phyloP scores from a whole-genome alignment of 2,797 vertebrate genomes.

The Phrynocephalus vlangalii region DNA sequence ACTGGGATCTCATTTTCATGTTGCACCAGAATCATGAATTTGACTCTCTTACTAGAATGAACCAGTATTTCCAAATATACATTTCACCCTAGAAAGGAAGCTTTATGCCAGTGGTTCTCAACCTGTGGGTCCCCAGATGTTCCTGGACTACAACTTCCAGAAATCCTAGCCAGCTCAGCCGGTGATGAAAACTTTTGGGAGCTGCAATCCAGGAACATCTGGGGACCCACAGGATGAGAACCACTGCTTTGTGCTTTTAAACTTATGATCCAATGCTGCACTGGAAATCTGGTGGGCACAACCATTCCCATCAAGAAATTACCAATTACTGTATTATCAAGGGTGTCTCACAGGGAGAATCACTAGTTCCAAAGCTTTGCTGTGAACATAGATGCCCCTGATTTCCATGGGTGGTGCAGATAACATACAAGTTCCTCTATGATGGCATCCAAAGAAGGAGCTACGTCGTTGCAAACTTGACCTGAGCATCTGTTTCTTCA shows the following conservation, averaged over 20 bases:
- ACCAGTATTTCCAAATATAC: slow-evolving; percentile 43
- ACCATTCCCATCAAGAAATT: background rate
- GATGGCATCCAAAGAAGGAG: background rate
- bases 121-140: too few species aligned
- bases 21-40: slow-evolving; percentile 68
- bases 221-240: too few species aligned
- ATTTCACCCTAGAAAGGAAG: slow-evolving; percentile 6
- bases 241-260: background rate
- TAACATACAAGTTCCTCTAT: background rate
- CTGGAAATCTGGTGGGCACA: background rate
- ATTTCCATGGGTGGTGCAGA: background rate
- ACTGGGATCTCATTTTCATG: slow-evolving; percentile 8
- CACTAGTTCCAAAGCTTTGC: background rate
- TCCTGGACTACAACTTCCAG: too few species aligned
- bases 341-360: background rate
- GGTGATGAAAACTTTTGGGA: too few species aligned
- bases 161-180: too few species aligned
- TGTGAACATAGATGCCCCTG: too few species aligned
- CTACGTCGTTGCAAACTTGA: background rate
- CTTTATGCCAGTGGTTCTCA: background rate
- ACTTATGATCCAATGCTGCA: background rate
- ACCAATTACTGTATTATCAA: background rate
- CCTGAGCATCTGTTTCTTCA: background rate
- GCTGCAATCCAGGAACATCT: too few species aligned
- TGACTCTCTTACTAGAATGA: slow-evolving; percentile 13